Base-by-base conservation (phyloP, 2,888 invertebrate genomes). In the Drosophila kanekoi region DNA sequence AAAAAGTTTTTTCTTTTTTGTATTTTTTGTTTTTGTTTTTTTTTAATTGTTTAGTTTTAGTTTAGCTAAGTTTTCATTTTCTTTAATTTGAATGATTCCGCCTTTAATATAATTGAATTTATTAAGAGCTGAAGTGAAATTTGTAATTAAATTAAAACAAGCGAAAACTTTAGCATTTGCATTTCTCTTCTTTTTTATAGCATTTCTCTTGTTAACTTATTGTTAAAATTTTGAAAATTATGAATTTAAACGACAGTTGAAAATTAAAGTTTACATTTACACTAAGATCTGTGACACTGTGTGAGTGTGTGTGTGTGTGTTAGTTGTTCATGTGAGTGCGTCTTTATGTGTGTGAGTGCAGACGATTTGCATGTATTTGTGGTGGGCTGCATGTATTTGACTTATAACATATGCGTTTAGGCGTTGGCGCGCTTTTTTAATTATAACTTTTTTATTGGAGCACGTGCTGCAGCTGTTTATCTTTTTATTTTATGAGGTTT, bases 191-290 rank as follows among this genome's bases (percentile, higher is more conserved):
- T 51, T 74, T 62, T 70, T 70, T 71, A 54, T 69, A 68, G 56
- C 43, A 56, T 53, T 66, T 70, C 57, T 74, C 48, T 60, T 35
- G 52, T 62, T 28, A 71, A 85, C 80, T 77, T 79, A 79, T 57
- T 54, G 58, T 43, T 79, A 77, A 61, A 72, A 81, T 85, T 89
- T 83, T 80, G 67, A 86, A 83, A 70, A 79, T 77, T 60, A 67
- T 58, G 63, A 70, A 65, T 71, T 79, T 72, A 78, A 76, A 79
- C 70, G 72, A 84, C 72, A 74, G 64, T 57, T 66, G 73, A 51
- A 81, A 82, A 72, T 65, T 72, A 77, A 63, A 63, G 70, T 70
- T 80, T 78, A 82, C 71, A 78, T 85, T 79, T 83, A 80, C 57
- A 76, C 86, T 83, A 83, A 69, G 59, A 67, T 67, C 58, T 66